These are phyloP conservation scores for Calosoma granatense DNA, from an alignment of 1,140 invertebrate species.

Conservation along the genomic window DNA sequence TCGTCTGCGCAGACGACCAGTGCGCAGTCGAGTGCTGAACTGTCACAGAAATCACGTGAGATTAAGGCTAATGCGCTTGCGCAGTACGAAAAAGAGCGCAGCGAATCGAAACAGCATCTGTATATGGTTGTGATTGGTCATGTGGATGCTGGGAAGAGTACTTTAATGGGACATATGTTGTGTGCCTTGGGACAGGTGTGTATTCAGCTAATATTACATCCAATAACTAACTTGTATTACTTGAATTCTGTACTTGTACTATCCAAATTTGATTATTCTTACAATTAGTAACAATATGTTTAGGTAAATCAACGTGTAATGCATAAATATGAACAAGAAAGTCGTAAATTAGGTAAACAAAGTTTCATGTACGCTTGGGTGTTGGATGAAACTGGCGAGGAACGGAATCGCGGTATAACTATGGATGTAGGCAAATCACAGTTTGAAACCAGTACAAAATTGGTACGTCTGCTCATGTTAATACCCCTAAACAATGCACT, in stretches of 20 bases:
- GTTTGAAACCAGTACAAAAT: conserved; percentile 85
- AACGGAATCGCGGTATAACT: conserved; percentile 81
- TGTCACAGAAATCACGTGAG: conserved; percentile 37
- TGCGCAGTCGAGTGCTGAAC: conserved; percentile 20
- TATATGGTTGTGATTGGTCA: conserved; percentile 96
- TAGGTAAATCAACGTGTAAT: conserved; percentile 81
- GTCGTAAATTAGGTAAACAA: conserved; percentile 94
- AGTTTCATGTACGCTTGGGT: conserved; percentile 99
- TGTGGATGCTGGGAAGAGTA: conserved; percentile 99
- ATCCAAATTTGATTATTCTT: no score
- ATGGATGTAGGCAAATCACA: conserved; percentile 94
- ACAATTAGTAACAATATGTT: no score
- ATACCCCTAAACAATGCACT: neutral
- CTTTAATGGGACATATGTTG: conserved; percentile 90
- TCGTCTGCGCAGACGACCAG: neutral
- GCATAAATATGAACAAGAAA: conserved; percentile 97
- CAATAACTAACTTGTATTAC: no score
- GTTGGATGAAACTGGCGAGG: conserved; percentile 97
- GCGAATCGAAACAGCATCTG: conserved; percentile 69
- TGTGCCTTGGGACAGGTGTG: conserved; percentile 79
- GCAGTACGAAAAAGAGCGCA: conserved; percentile 64
- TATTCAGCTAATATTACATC: neutral
- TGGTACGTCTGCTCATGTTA: conserved; percentile 27
- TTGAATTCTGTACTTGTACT: no score
- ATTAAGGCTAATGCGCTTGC: conserved; percentile 42